Evolutionary conservation across 2,113 vertebrate species (phyloP), one percentile per base, ranked within the genome.

Genomic region (Spilogale gracilis): DNA sequence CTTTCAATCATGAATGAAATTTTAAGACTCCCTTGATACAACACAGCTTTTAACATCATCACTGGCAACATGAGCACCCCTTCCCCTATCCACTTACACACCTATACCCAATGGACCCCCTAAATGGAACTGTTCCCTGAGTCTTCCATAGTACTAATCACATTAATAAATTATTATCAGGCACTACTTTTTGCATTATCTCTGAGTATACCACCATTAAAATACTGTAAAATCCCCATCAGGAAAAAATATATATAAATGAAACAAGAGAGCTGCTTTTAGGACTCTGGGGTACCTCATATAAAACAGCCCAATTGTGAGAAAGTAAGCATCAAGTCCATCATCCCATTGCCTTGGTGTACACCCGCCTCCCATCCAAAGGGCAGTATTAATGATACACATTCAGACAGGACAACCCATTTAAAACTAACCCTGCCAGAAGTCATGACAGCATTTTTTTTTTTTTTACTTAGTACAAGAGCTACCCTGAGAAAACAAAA

Each of bases 121-220:
- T 83, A 91, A 94, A 82, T 96, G 56, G 94, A 86, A 63, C 17
- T 94, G 48, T 23, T 93, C 88, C 92, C 88, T 76, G 38, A 50
- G 50, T 85, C 83, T 84, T 92, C 58, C 54, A 43, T 85, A 94
- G 81, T 25, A 96, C 38, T 88, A 79, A 95, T 81, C 78, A 91
- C 56, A 83, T 97, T 93, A 95, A 96, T 96, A 96, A 97, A 93
- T 97, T 88, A 96, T 97, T 56, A 91, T 79, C 45, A 48, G 67
- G 45, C 21, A 89, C 65, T 93, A 82, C 88, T 86, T 95, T 96
- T 94, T 96, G 50, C 95, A 94, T 96, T 86, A 97, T 97, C 86
- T 96, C 83, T 94, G 58, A 94, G 48, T 96, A 92, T 63, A 92
- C 48, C 69, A 38, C 50, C 92, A 96, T 97, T 91, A 95, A 89